Conservation (phyloP, 2,113 vertebrate genomes). For the Mohoua ochrocephala region DNA sequence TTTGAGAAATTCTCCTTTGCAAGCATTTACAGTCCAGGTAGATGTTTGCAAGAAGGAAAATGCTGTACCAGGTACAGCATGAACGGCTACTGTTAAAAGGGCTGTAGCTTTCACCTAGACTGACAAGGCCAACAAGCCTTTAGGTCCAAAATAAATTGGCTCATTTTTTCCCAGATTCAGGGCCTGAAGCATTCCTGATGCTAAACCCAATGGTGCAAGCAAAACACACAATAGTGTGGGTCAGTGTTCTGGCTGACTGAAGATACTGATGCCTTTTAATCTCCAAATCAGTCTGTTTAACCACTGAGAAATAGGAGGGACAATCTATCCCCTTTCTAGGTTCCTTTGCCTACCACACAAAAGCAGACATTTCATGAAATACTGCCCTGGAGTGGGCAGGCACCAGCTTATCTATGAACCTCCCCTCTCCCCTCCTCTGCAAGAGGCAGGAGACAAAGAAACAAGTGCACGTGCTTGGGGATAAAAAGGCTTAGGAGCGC, state of each 20-base stretch:
- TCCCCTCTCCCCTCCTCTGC: background rate
- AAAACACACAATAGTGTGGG: background rate
- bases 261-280: background rate
- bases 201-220: background rate
- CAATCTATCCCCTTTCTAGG: background rate
- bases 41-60: background rate
- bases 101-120: background rate
- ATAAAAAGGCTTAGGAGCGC: background rate
- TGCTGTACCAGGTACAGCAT: background rate
- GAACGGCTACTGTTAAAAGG: background rate
- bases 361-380: background rate
- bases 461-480: background rate
- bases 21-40: background rate
- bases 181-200: background rate
- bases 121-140: background rate
- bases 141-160: background rate
- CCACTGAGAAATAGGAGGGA: background rate
- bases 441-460: background rate
- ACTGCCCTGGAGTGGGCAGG: background rate
- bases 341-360: background rate
- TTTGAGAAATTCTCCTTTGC: background rate
- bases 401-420: background rate
- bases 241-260: background rate
- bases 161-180: background rate
- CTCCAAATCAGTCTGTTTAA: background rate